Evolutionary conservation across 2,888 invertebrate species (phyloP), one percentile per base, ranked within the genome.

Genomic region (Beris chalybata): DNA sequence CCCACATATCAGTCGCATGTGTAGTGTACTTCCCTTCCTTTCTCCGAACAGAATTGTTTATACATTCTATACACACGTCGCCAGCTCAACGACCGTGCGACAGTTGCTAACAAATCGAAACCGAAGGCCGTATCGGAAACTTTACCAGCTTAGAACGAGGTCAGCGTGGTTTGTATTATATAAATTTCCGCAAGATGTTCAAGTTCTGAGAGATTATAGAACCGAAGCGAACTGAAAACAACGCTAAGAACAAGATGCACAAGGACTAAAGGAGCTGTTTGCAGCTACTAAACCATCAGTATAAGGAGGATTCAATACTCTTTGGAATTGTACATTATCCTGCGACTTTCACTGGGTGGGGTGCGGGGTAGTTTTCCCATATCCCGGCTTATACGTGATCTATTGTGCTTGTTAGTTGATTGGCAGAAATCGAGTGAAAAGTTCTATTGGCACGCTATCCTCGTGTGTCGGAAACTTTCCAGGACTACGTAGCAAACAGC

Each of bases 81-180:
- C 22, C 7, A 22, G 61, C 22, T 43, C 50, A 61, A 50, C 61
- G 61, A 61, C 11, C 32, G n/a, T 38, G 50, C 61, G 61, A 50
- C 38, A 61, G 50, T 38, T 50, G 50, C 61, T 47, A 52, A 61
- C 61, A 61, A 61, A 61, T 61, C 61, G 61, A 61, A 50, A 50
- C 61, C 50, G 38, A 61, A 43, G 12, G 32, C 52, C 43, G 22
- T 61, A 52, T 61, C 52, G 12, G 50, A 58, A 45, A 50, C 50
- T 15, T 29, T 54, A 15, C 22, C 12, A 9, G 7, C 30, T 43
- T 9, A 63, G 30, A 54, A 52, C 30, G 44, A 30, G 64, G 64
- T 45, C 64, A 64, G 30, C n/a, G 29, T 50, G 64, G 43, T 22
- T 12, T 30, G 30, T 30, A 31, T 53, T 47, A 47, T 13, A n/a